phyloP scores from a whole-genome alignment of 2,888 invertebrate genomes.

The Sthenelais limicola region DNA sequence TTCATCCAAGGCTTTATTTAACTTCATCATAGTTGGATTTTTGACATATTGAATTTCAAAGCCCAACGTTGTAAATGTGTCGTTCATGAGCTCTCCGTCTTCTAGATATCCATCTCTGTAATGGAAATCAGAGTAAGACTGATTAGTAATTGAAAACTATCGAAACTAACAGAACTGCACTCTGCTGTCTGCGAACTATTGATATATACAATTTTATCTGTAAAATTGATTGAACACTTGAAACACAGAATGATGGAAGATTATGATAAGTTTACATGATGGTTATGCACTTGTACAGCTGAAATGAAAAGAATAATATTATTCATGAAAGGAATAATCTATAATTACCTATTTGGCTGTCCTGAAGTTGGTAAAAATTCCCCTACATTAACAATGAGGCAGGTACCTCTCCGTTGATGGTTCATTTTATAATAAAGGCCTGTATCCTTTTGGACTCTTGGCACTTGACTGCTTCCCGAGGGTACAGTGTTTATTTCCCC shows the following conservation, averaged over 20 bases:
- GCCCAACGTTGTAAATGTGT: not conserved
- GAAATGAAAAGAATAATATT: no score
- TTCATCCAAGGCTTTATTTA: not conserved
- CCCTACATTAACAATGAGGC: conserved; percentile 10
- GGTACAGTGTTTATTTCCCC: no score
- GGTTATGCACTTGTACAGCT: no score
- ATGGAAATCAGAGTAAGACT: no score
- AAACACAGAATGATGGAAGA: no score
- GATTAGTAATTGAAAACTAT: not conserved
- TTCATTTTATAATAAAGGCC: conserved; percentile 2
- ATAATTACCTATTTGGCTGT: conserved; percentile 9
- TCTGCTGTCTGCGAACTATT: no score
- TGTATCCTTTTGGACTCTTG: not conserved
- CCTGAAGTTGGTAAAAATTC: not conserved
- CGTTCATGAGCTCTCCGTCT: conserved; percentile 10
- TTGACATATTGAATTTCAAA: conserved; percentile 10
- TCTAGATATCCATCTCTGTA: conserved; percentile 8
- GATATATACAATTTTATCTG: no score
- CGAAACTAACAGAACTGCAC: no score
- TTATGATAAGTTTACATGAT: no score
- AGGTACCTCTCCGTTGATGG: not conserved
- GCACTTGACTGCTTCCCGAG: not conserved
- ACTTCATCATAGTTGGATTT: not conserved
- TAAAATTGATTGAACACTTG: no score
- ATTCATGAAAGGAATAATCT: no score